A percentile compares a stretch with the other conserved stretches of the same genome.
Evolutionary conservation across 53 echinoderm and acorn worm genomes (phyloP).

Genomic region (Henricia sp.): DNA sequence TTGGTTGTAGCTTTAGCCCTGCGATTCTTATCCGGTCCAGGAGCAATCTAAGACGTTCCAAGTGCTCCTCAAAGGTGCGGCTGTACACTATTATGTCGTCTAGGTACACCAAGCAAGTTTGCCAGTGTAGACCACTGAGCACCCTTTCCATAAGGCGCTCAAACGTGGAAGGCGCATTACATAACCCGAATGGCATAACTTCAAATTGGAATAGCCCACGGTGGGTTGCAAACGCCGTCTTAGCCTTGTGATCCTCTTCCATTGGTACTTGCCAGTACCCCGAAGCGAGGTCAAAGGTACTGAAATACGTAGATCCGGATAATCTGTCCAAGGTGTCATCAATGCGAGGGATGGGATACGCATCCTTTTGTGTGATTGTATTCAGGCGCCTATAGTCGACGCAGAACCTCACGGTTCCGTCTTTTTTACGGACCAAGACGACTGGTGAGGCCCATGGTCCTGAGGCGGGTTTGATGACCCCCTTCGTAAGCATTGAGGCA

Average conservation of each 20-base stretch:
- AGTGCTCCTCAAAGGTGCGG: conserved; percentile 5
- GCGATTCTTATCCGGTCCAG: conserved; percentile 14
- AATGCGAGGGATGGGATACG: conserved; percentile 37
- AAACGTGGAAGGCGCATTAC: conserved; percentile 42
- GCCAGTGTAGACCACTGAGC: conserved; percentile 34
- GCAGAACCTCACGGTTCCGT: conserved; percentile 28
- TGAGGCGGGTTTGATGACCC: conserved; percentile 42
- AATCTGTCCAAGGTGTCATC: conserved; percentile 45
- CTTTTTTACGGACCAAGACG: conserved; percentile 47
- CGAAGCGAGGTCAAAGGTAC: conserved; percentile 34
- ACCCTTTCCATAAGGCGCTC: conserved; percentile 36
- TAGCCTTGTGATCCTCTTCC: conserved; percentile 12
- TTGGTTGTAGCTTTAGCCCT: conserved; percentile 6
- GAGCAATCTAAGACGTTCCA: background rate
- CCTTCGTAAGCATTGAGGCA: conserved; percentile 31
- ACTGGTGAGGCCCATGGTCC: conserved; percentile 45
- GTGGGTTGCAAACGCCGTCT: conserved; percentile 34
- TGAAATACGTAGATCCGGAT: conserved; percentile 27
- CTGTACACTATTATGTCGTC: conserved; percentile 46
- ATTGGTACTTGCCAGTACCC: conserved; percentile 42
- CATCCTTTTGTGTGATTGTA: background rate
- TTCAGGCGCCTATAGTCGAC: conserved; percentile 7
- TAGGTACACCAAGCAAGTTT: conserved; percentile 28
- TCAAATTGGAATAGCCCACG: conserved; percentile 41
- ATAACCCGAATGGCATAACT: conserved; percentile 49